Evolutionary conservation across 2,113 vertebrate genomes (phyloP).

Genomic region (Rana temporaria): DNA sequence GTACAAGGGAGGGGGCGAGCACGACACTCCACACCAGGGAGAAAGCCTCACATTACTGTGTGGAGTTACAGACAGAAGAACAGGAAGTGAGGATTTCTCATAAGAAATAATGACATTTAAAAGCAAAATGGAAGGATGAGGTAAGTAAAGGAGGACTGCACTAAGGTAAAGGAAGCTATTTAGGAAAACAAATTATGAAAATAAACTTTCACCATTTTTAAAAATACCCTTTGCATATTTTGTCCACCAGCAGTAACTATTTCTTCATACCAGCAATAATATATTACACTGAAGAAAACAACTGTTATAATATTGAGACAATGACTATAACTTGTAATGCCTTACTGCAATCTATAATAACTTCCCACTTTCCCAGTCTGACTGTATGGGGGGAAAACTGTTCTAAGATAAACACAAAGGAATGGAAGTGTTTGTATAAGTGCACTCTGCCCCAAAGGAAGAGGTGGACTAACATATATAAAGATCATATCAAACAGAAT

Average conservation of each 20-base stretch:
- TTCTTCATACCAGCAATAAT: background rate
- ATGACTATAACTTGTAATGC: constrained; percentile 48
- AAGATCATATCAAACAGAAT: constrained; percentile 64
- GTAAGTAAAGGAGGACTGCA: too few species aligned
- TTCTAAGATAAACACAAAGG: constrained; percentile 61
- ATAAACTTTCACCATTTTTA: too few species aligned
- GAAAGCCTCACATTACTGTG: too few species aligned
- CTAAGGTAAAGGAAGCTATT: too few species aligned
- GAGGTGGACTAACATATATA: constrained; percentile 68
- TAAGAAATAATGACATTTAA: too few species aligned
- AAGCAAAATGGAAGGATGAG: too few species aligned
- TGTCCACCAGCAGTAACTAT: background rate
- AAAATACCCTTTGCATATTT: background rate
- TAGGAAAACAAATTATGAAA: too few species aligned
- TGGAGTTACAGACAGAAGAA: too few species aligned
- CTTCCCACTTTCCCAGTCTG: constrained; percentile 63
- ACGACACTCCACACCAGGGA: too few species aligned
- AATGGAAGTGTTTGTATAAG: constrained; percentile 60
- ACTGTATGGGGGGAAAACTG: constrained; percentile 19
- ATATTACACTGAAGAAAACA: constrained; percentile 9
- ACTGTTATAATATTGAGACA: constrained; percentile 24
- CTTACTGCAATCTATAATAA: constrained; percentile 58
- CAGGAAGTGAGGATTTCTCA: too few species aligned
- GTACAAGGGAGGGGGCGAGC: too few species aligned
- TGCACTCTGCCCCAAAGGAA: constrained; percentile 60